Evolutionary conservation across 2,888 invertebrate species (phyloP).

Genomic region (Eristalis tenax): DNA sequence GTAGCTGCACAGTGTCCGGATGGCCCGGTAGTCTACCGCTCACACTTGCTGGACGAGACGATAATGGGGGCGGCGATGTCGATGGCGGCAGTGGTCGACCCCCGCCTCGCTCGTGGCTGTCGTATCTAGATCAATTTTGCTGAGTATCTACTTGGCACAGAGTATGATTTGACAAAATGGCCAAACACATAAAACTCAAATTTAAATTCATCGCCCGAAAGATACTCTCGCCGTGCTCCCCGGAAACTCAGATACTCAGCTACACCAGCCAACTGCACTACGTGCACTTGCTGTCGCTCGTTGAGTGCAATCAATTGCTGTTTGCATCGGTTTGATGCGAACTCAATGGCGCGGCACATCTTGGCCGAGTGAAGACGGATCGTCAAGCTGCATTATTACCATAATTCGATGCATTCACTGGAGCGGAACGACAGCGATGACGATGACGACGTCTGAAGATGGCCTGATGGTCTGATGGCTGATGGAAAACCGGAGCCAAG

Average conservation of each 20-base stretch:
- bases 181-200: conserved; percentile 63
- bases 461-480: conserved; percentile 11
- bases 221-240: conserved; percentile 15
- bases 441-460: neutral
- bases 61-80: too few species aligned
- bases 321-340: conserved; percentile 57
- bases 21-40: conserved; percentile 16
- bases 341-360: conserved; percentile 52
- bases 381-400: conserved; percentile 67
- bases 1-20: conserved; percentile 16
- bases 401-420: conserved; percentile 64
- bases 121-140: conserved; percentile 47
- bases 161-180: conserved; percentile 6
- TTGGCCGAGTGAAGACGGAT: conserved; percentile 45
- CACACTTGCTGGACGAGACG: neutral
- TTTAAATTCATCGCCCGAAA: conserved; percentile 58
- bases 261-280: neutral
- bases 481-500: conserved; percentile 11
- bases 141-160: neutral
- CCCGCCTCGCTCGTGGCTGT: neutral
- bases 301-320: conserved; percentile 53
- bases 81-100: neutral
- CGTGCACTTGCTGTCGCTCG: neutral
- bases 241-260: neutral
- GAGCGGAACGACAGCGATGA: neutral